Evolutionary conservation across 2,888 invertebrate genomes (phyloP).

Genomic region (Beris morrisii): DNA sequence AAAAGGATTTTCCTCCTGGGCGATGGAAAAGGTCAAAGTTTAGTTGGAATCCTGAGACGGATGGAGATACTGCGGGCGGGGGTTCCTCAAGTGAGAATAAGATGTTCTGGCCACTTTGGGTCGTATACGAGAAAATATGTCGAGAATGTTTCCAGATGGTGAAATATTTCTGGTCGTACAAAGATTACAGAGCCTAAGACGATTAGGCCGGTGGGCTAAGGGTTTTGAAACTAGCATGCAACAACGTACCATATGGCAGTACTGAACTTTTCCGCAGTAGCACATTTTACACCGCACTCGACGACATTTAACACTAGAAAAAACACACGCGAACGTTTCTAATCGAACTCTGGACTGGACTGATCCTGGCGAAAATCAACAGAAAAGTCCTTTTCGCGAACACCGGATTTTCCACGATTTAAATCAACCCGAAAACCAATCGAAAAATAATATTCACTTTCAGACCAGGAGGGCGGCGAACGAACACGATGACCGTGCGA

Average conservation of each 20-base stretch:
- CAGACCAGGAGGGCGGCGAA: conserved; percentile 12
- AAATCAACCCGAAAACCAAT: no score
- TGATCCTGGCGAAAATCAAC: no score
- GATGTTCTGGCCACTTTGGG: background rate
- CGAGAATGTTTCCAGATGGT: conserved; percentile 2
- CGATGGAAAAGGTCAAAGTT: conserved; percentile 17
- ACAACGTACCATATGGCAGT: conserved; percentile 47
- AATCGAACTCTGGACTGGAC: no score
- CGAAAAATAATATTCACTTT: no score
- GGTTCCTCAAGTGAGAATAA: no score
- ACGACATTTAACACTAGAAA: conserved; percentile 32
- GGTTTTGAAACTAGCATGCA: background rate
- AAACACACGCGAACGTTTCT: no score
- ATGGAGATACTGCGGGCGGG: background rate
- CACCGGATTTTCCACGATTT: no score
- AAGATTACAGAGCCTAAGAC: background rate
- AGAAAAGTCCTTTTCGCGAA: no score
- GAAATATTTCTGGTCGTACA: background rate
- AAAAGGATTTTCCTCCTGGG: conserved; percentile 1
- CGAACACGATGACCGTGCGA: conserved; percentile 29
- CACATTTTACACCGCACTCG: conserved; percentile 43
- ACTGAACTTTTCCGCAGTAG: conserved; percentile 46
- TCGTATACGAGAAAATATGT: background rate
- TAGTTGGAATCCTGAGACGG: background rate
- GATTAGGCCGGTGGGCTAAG: no score